Evolutionary conservation across 2,797 vertebrate species (phyloP).

Genomic region (Catostomus latipinnis): DNA sequence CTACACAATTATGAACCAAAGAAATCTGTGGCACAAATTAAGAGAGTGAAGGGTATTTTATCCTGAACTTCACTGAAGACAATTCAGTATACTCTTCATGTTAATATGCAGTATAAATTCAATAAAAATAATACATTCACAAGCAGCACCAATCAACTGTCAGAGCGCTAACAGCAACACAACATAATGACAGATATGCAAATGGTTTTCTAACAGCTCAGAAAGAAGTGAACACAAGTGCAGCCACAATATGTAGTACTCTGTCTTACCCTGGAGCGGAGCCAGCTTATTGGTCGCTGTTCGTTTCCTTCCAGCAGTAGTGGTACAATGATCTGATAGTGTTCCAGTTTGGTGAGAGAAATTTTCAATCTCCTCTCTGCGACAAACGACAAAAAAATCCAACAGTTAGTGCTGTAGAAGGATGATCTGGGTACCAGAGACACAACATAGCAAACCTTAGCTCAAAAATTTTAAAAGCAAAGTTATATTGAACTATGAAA

Average conservation of each 20-base stretch:
- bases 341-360: conserved; percentile 56
- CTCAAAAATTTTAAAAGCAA: not conserved
- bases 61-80: not conserved
- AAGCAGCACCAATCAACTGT: too few species aligned
- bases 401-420: conserved; percentile 2
- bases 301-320: conserved; percentile 71
- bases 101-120: not conserved
- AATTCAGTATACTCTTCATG: too few species aligned
- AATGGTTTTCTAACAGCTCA: conserved; percentile 10
- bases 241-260: not conserved
- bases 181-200: not conserved
- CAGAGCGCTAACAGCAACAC: not conserved
- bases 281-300: conserved; percentile 70
- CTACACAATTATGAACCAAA: not conserved
- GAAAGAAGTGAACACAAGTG: not conserved
- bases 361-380: conserved; percentile 65
- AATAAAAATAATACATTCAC: conserved; percentile 3
- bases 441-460: not conserved
- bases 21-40: not conserved
- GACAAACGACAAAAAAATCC: conserved; percentile 53
- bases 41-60: too few species aligned
- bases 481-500: not conserved
- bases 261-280: conserved; percentile 71
- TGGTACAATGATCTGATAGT: conserved; percentile 72
- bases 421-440: not conserved